Percentiles rank a stretch among this genome's conserved stretches.
Conservation (phyloP, 2,797 vertebrate species). For the Muscicapa comitata region DNA sequence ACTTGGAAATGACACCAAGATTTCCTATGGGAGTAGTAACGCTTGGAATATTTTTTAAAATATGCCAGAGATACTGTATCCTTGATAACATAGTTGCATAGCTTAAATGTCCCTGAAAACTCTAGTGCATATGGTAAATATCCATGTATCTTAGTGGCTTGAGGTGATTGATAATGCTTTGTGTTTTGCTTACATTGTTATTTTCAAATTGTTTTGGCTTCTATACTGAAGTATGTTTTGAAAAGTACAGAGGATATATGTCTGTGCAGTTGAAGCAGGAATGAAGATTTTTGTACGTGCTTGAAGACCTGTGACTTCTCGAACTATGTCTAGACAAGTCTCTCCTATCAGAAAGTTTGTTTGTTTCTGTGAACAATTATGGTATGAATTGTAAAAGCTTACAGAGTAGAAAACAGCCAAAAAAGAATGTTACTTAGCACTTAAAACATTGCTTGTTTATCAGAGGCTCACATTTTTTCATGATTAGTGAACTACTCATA, state of each 20-base stretch:
- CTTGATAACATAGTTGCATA: not conserved
- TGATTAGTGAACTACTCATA: accelerated
- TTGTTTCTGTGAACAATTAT: not conserved
- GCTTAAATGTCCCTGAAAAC: not conserved
- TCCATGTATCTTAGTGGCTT: not conserved
- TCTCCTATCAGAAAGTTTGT: not conserved
- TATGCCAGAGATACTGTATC: not conserved
- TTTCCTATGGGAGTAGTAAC: not conserved
- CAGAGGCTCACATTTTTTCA: not conserved
- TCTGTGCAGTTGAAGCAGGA: not conserved
- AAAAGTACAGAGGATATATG: not conserved
- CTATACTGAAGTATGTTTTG: not conserved
- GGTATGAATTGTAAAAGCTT: not conserved
- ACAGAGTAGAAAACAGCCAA: not conserved
- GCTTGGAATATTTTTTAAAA: not conserved
- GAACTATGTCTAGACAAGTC: not conserved
- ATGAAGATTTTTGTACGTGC: not conserved
- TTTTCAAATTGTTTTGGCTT: not conserved
- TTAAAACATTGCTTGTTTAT: not conserved
- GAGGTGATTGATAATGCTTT: not conserved
- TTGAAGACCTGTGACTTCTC: not conserved
- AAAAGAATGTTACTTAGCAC: not conserved
- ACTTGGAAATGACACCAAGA: not conserved
- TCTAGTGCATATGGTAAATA: not conserved
- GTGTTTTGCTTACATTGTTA: not conserved